Evolutionary conservation across 2,113 vertebrate genomes (phyloP).

Genomic region (Microtus ochrogaster): DNA sequence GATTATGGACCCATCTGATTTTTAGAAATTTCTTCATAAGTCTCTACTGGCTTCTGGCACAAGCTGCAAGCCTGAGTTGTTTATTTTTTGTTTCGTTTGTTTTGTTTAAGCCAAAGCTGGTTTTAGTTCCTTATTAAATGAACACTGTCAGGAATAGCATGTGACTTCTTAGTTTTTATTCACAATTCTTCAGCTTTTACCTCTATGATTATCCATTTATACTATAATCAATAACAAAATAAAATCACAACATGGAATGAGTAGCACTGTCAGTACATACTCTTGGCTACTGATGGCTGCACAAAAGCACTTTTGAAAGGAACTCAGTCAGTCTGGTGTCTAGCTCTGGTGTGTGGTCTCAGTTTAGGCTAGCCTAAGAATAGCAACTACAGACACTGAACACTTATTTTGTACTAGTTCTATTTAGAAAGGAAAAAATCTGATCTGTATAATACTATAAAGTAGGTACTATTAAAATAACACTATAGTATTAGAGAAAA

Average conservation of each 20-base stretch:
- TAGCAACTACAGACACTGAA: not conserved
- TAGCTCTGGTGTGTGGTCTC: too few species aligned
- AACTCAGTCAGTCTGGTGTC: not conserved
- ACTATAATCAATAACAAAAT: not conserved
- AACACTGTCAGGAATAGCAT: not conserved
- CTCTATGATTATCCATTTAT: not conserved
- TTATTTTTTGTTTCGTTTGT: not conserved
- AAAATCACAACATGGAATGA: not conserved
- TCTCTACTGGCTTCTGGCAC: not conserved
- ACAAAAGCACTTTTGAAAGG: not conserved
- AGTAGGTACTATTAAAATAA: not conserved
- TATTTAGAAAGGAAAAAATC: not conserved
- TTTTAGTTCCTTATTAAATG: constrained; percentile 29
- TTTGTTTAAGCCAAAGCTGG: not conserved
- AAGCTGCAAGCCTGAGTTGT: not conserved
- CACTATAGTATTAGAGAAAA: not conserved
- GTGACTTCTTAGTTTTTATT: not conserved
- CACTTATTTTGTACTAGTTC: not conserved
- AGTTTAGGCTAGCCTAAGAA: not conserved
- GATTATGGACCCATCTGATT: not conserved
- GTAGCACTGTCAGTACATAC: fast-evolving
- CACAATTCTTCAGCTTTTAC: not conserved
- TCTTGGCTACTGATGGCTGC: not conserved
- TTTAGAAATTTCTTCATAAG: constrained; percentile 29
- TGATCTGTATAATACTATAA: not conserved